Base-by-base conservation (phyloP, 2,797 vertebrate genomes). In the Rachycentron canadum region DNA sequence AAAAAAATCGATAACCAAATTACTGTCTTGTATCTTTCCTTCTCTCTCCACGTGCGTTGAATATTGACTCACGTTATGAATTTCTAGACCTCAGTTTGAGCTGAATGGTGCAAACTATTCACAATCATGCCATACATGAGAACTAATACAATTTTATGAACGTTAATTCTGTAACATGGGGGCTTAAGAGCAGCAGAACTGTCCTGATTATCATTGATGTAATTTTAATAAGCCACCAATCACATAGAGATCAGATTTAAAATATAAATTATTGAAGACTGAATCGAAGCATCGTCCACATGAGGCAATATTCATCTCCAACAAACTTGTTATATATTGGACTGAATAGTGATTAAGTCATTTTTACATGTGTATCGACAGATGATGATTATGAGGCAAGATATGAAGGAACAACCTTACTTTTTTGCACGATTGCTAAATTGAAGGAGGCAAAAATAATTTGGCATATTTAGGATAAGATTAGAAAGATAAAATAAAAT, bases 371-470 rank as follows among this genome's bases (percentile, higher is more conserved):
- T 32, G 10, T 38, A 38, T 38, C 36, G 1, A 38, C 36, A 38
- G 36, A 7, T 32, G 32, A 32, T 32, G 32, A 32, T 32, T 32
- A 32, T 45, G 43, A 45, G 36, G 36, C 8, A 38, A 16, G 43
- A 45, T 45, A 19, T 19, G 17, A 19, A 7, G 43, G 7, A 45
- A 45, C 17, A 19, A 16, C 40, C 17, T 16, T 16, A 16, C 40
- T 41, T 41, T 41, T 41, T 5, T 41, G 40, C 17, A 16, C 17
- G 40, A 41, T 17, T 41, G 16, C 40, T 5, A 17, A 38, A 38
- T n/a, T n/a, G n/a, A 76, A 58, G 7, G 21, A 82, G 68, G 34
- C 50, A 47, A 21, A 38, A 34, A 28, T 25, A 36, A 59, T 43
- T 38, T 30, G 40, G n/a, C 28, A 32, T 19, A 30, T 71, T 74